These are phyloP conservation scores for Pomatorhinus ruficollis DNA, from an alignment of 2,113 vertebrate genomes.

Conservation along the genomic window DNA sequence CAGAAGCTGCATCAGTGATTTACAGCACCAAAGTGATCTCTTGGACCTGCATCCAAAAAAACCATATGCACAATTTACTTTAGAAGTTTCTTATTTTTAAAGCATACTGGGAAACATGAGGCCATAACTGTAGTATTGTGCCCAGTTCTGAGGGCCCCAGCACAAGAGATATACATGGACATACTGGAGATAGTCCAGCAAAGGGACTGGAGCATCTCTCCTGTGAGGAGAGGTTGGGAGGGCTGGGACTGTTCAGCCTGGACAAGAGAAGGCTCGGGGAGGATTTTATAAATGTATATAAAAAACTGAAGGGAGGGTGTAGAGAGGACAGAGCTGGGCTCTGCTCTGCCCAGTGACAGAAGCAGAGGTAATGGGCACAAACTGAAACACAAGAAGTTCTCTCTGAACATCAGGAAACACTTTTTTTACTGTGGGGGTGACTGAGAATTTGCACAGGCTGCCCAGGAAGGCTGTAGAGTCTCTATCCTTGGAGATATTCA, in stretches of 20 bases:
- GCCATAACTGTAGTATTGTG: not conserved
- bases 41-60: not conserved
- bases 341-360: not conserved
- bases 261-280: not conserved
- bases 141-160: not conserved
- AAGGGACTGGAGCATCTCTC: not conserved
- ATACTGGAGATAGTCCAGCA: not conserved
- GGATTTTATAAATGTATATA: rapidly evolving
- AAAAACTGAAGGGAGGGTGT: not conserved
- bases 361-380: rapidly evolving
- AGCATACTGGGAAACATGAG: not conserved
- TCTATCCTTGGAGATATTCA: not conserved
- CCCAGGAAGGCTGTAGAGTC: not conserved
- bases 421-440: not conserved
- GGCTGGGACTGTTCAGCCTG: not conserved
- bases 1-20: not conserved
- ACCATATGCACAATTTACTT: not conserved
- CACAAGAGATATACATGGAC: not conserved
- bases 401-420: not conserved
- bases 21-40: not conserved
- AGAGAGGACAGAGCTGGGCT: not conserved
- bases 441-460: not conserved
- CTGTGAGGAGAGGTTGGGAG: not conserved
- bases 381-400: not conserved
- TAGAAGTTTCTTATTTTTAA: not conserved